Evolutionary conservation across 2,113 vertebrate genomes (phyloP).

Genomic region (Chrysemys picta): DNA sequence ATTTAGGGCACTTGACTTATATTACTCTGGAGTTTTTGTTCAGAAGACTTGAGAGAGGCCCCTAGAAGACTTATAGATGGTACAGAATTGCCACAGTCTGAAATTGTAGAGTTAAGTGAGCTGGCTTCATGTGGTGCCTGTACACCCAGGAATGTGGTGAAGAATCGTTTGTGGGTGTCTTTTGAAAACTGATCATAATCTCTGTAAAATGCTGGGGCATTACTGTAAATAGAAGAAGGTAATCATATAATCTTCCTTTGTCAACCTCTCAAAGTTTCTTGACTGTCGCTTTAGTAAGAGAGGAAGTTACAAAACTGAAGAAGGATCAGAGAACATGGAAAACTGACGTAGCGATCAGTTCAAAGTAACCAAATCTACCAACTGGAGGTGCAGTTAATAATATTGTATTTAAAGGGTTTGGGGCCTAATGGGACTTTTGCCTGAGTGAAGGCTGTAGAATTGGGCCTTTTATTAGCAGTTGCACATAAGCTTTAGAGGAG

Average conservation of each 20-base stretch:
- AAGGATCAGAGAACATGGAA: background rate
- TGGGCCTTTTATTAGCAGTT: background rate
- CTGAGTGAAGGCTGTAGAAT: background rate
- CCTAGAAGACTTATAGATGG: background rate
- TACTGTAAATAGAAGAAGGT: background rate
- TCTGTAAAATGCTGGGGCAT: background rate
- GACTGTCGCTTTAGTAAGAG: background rate
- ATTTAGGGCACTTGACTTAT: background rate
- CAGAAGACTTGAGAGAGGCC: background rate
- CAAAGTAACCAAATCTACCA: background rate
- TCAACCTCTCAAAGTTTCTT: background rate
- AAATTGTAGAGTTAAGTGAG: background rate
- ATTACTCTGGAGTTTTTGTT: constrained; percentile 35
- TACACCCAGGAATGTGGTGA: rapidly evolving
- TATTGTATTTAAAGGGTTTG: background rate
- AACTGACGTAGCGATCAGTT: background rate
- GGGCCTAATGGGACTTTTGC: background rate
- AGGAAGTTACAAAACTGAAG: background rate
- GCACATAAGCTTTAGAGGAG: background rate
- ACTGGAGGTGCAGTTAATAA: background rate
- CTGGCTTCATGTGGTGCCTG: background rate
- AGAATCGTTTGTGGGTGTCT: rapidly evolving
- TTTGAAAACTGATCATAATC: background rate
- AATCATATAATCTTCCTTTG: background rate
- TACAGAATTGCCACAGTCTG: background rate